Conservation (phyloP, 1,140 invertebrate species). For the Coptotermes formosanus region DNA sequence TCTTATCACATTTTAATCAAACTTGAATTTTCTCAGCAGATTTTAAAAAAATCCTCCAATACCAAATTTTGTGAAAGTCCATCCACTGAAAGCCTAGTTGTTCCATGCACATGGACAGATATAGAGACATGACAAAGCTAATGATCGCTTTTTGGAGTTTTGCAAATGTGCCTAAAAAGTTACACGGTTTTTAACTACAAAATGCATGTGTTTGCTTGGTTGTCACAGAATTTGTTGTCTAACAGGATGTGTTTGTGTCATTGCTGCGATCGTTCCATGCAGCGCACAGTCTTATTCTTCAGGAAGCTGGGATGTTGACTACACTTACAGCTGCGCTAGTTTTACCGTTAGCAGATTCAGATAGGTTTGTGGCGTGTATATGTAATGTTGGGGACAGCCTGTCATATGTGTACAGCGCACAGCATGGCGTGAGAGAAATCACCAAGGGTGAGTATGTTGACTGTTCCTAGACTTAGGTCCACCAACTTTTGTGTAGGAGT, state of each 20-base stretch:
- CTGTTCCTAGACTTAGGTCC: not conserved
- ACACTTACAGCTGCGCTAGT: constrained; percentile 81
- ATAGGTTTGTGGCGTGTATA: constrained; percentile 76
- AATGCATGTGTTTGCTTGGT: not conserved
- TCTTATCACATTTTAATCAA: too few species aligned
- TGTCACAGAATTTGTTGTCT: constrained; percentile 28
- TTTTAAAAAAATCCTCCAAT: too few species aligned
- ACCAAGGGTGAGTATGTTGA: constrained; percentile 57
- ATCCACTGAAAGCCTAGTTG: too few species aligned
- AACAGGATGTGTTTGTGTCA: constrained; percentile 75
- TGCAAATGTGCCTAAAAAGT: too few species aligned
- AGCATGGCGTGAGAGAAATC: constrained; percentile 70
- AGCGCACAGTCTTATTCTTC: constrained; percentile 83
- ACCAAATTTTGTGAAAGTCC: too few species aligned
- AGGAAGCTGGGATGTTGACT: constrained; percentile 83
- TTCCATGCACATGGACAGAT: too few species aligned
- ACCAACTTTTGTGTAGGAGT: not conserved
- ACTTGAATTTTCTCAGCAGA: too few species aligned
- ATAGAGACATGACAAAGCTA: too few species aligned
- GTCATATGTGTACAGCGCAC: constrained; percentile 82
- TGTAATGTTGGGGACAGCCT: constrained; percentile 91
- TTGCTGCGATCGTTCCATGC: constrained; percentile 82
- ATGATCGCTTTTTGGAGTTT: too few species aligned
- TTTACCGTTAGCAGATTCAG: constrained; percentile 56
- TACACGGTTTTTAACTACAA: too few species aligned